Evolutionary conservation across 2,888 invertebrate genomes (phyloP), one percentile per base, ranked within the genome.

Genomic region (Eutolmus rufibarbis): DNA sequence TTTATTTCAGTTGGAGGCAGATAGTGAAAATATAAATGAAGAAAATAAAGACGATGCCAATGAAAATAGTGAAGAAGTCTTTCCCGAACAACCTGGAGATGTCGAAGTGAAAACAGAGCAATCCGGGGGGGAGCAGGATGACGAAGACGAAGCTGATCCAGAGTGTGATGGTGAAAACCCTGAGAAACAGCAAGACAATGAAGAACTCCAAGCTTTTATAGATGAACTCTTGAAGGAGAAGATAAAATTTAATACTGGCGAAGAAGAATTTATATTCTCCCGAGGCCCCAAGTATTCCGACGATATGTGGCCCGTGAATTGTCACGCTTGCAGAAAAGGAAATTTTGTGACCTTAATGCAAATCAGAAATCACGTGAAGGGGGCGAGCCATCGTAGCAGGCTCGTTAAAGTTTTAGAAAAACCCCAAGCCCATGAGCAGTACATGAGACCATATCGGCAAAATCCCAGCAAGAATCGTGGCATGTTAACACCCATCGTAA

Each of bases 221-320:
- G 86, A 87, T 51, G 88, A 88, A 23, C 8, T 87, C 0, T 56
- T 89, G 34, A 85, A 78, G 28, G 57, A 40, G 0, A 88, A 88
- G 79, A 76, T 87, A 1, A 87, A 78, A n/a, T 37, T 89, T n/a
- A 66, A 79, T 12, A 88, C 88, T 66, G 89, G 66, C 2, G 57
- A 46, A 31, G 86, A 88, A 74, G 46, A 19, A 37, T 76, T 78
- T 57, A 9, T 88, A 3, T 89, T 88, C 16, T 89, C 89, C 0
- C 79, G 87, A 0, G 89, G 89, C 8, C 89, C 89, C 12, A 89
- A 89, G 66, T 89, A 89, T 46, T 76, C 88, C 5, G 87, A 89
- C 9, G 87, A 82, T 40, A 77, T 56, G n/a, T 89, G 89, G 89
- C 89, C 89, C 19, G 37, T 89, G 0, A 89, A 87, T 78, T 89